Evolutionary conservation across 2,888 invertebrate species (phyloP).

Genomic region (Macaria notata): DNA sequence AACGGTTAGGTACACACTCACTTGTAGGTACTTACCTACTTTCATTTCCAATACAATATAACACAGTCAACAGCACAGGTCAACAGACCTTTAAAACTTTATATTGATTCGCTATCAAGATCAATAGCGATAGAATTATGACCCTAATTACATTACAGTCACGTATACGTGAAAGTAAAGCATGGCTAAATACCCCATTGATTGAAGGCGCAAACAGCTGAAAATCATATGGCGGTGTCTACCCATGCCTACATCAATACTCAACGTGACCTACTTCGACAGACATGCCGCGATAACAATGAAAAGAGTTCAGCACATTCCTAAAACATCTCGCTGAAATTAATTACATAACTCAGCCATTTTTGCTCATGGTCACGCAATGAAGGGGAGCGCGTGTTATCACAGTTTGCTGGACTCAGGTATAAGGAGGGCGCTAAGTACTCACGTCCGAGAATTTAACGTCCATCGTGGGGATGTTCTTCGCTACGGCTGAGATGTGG

Average conservation of each 20-base stretch:
- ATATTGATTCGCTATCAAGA: too few species aligned
- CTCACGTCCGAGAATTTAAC: constrained; percentile 65
- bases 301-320: not conserved
- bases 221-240: constrained; percentile 31
- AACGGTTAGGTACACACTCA: not conserved
- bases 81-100: too few species aligned
- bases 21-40: not conserved
- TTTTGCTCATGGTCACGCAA: constrained; percentile 9
- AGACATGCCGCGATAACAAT: not conserved
- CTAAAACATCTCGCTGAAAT: not conserved
- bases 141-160: too few species aligned
- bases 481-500: constrained; percentile 57
- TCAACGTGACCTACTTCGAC: constrained; percentile 31
- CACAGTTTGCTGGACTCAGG: constrained; percentile 1
- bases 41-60: not conserved
- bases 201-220: constrained; percentile 31
- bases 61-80: too few species aligned
- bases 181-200: constrained; percentile 2
- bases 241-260: constrained; percentile 17
- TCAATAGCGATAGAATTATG: too few species aligned
- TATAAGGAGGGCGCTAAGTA: constrained; percentile 33
- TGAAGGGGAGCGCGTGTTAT: constrained; percentile 6
- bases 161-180: too few species aligned
- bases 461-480: constrained; percentile 59
- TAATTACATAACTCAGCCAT: constrained; percentile 9